phyloP scores from a whole-genome alignment of 2,797 vertebrate genomes.

The Triplophysa yarkandensis region DNA sequence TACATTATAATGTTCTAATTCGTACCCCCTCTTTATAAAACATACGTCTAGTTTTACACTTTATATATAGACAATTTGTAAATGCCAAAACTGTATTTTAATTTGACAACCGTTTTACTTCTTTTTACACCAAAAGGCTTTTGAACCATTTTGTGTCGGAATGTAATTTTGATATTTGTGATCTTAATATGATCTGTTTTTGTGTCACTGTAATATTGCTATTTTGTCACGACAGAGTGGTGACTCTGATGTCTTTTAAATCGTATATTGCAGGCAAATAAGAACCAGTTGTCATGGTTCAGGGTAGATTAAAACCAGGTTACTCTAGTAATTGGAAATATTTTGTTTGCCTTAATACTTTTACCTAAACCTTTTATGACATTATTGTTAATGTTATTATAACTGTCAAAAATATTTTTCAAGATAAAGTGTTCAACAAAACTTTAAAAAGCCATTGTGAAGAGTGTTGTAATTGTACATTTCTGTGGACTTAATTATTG shows the following conservation, averaged over 20 bases:
- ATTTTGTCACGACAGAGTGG: slow-evolving; percentile 59
- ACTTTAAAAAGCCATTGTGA: slow-evolving; percentile 40
- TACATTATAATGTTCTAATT: slow-evolving; percentile 44
- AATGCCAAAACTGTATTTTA: slow-evolving; percentile 65
- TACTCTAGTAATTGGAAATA: slow-evolving; percentile 52
- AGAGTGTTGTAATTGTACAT: slow-evolving; percentile 25
- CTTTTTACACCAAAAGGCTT: slow-evolving; percentile 56
- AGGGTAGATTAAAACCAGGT: slow-evolving; percentile 51
- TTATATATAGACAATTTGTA: slow-evolving; percentile 46
- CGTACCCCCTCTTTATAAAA: slow-evolving; percentile 34
- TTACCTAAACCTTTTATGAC: slow-evolving; percentile 39
- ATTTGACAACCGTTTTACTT: slow-evolving; percentile 58
- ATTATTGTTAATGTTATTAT: slow-evolving; percentile 46
- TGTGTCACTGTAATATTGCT: slow-evolving; percentile 56
- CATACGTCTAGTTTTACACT: slow-evolving; percentile 56
- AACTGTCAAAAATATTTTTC: slow-evolving; percentile 48
- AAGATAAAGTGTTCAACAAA: slow-evolving; percentile 43
- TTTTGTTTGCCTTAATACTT: slow-evolving; percentile 70
- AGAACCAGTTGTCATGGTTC: slow-evolving; percentile 53
- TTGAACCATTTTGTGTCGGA: slow-evolving; percentile 45
- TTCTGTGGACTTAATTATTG: slow-evolving; percentile 43
- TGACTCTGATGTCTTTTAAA: slow-evolving; percentile 52
- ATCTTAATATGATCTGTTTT: slow-evolving; percentile 43
- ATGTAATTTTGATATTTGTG: slow-evolving; percentile 61
- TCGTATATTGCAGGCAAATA: slow-evolving; percentile 47